Evolutionary conservation across 2,113 vertebrate genomes (phyloP).

Genomic region (Coracopsis vasa): DNA sequence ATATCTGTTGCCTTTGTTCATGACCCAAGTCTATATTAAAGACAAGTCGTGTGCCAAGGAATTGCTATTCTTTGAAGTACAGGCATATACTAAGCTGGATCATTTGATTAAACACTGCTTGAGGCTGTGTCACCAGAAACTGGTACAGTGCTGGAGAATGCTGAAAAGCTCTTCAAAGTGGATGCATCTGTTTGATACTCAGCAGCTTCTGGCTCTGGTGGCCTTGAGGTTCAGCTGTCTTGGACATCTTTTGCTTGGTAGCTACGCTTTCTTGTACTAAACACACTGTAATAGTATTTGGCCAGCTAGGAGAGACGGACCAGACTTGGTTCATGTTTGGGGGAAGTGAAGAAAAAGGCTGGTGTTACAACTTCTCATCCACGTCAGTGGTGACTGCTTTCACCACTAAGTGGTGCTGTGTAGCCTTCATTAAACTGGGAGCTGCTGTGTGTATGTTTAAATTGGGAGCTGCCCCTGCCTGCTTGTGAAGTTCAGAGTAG

Average conservation of each 20-base stretch:
- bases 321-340: background rate
- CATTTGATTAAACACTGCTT: background rate
- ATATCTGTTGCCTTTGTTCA: background rate
- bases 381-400: accelerated
- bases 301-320: background rate
- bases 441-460: background rate
- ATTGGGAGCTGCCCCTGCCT: background rate
- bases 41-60: background rate
- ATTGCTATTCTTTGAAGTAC: background rate
- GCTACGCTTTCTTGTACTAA: background rate
- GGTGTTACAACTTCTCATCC: background rate
- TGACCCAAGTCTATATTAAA: background rate
- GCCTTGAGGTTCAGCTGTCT: background rate
- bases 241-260: background rate
- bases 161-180: background rate
- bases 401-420: background rate
- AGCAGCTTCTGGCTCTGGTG: background rate
- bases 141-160: too few relatives aligned
- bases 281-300: background rate
- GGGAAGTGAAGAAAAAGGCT: background rate
- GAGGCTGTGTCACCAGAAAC: background rate
- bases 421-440: background rate
- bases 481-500: accelerated
- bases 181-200: background rate
- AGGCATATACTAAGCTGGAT: background rate